These are phyloP conservation scores for Sisyra nigra DNA, from an alignment of 2,888 invertebrate species.

Conservation along the genomic window DNA sequence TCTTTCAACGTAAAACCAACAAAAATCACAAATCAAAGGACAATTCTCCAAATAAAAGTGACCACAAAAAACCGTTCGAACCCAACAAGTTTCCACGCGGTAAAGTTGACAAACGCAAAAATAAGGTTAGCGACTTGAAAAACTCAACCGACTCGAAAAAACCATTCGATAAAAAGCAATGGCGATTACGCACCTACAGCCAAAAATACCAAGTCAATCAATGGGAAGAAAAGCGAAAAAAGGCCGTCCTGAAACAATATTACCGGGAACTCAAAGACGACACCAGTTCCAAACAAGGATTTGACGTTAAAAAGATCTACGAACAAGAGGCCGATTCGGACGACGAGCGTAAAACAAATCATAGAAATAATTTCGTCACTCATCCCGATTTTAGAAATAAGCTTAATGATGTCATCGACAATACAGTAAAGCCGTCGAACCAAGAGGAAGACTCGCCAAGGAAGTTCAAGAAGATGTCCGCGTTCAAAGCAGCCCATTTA, in stretches of 20 bases:
- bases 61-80: background rate
- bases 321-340: slow-evolving; percentile 17
- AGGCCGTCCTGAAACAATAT: slow-evolving; percentile 35
- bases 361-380: slow-evolving; percentile 13
- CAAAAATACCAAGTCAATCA: slow-evolving; percentile 51
- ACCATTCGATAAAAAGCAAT: slow-evolving; percentile 49
- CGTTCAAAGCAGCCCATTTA: slow-evolving; percentile 34
- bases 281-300: slow-evolving; percentile 20
- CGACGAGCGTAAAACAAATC: slow-evolving; percentile 14
- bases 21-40: background rate
- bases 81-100: background rate
- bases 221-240: slow-evolving; percentile 49
- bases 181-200: slow-evolving; percentile 49
- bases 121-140: background rate
- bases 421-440: slow-evolving; percentile 11
- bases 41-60: background rate
- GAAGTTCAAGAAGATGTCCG: slow-evolving; percentile 23
- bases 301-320: slow-evolving; percentile 35
- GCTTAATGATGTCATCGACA: slow-evolving; percentile 16
- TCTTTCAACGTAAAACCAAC: background rate
- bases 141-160: slow-evolving; percentile 27
- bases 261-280: slow-evolving; percentile 38
- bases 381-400: slow-evolving; percentile 11
- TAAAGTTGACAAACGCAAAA: slow-evolving; percentile 2
- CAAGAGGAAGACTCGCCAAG: slow-evolving; percentile 18